Percentiles rank a stretch among this genome's conserved stretches.
Evolutionary conservation across 1,140 invertebrate genomes (phyloP).

Genomic region (Sarcophaga bullata): DNA sequence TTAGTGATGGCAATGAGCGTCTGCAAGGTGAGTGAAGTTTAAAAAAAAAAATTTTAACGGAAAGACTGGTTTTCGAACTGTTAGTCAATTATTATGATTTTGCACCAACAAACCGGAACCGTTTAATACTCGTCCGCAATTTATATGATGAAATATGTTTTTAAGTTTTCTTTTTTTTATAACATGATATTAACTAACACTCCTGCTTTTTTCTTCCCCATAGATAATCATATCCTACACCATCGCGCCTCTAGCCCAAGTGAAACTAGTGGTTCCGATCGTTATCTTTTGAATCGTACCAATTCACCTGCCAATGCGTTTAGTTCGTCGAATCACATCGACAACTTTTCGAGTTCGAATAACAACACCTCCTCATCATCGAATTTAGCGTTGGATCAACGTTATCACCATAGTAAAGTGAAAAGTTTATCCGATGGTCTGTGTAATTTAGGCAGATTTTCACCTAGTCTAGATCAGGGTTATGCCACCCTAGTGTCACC

Average conservation of each 20-base stretch:
- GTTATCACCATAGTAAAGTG: conserved; percentile 59
- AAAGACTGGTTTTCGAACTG: no score
- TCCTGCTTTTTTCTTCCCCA: no score
- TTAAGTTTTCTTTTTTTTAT: no score
- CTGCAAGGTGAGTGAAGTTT: conserved; percentile 52
- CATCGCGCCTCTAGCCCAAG: conserved; percentile 62
- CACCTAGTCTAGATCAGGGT: conserved; percentile 76
- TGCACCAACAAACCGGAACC: no score
- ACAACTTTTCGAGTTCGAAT: conserved; percentile 44
- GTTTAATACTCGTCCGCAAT: no score
- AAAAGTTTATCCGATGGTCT: conserved; percentile 62
- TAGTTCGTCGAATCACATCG: conserved; percentile 46
- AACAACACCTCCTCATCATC: conserved; percentile 39
- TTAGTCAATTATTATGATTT: no score
- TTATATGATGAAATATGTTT: no score
- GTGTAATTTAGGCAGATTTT: conserved; percentile 65
- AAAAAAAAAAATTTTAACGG: background rate
- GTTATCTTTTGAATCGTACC: conserved; percentile 61
- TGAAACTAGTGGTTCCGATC: conserved; percentile 64
- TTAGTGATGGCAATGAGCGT: conserved; percentile 59
- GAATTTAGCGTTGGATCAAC: conserved; percentile 52
- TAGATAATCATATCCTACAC: conserved; percentile 52
- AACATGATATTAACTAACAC: no score
- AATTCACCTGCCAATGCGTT: conserved; percentile 60
- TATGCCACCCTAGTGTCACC: conserved; percentile 78